Evolutionary conservation across 2,888 invertebrate genomes (phyloP).

Genomic region (Tethea ocularis): DNA sequence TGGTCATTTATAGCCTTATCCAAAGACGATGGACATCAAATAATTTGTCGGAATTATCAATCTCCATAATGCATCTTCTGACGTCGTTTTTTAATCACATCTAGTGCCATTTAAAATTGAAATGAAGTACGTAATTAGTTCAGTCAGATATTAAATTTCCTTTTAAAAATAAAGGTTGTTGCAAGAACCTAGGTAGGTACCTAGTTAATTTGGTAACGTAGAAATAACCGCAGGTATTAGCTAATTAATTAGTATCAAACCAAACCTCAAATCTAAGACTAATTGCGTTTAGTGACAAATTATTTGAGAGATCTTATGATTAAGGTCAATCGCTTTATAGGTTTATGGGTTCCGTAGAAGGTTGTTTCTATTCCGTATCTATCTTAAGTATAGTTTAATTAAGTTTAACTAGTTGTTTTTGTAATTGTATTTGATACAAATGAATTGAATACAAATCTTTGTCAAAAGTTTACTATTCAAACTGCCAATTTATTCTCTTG

Average conservation of each 20-base stretch:
- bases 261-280: too few relatives aligned
- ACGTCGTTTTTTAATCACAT: too few relatives aligned
- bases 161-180: too few relatives aligned
- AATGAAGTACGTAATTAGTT: too few relatives aligned
- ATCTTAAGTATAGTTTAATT: not conserved
- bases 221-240: not conserved
- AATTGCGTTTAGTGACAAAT: not conserved
- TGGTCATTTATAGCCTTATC: too few relatives aligned
- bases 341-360: not conserved
- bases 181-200: not conserved
- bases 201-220: not conserved
- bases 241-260: not conserved
- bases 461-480: not conserved
- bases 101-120: too few relatives aligned
- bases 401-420: not conserved
- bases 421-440: not conserved
- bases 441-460: not conserved
- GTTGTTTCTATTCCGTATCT: not conserved
- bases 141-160: not conserved
- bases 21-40: too few relatives aligned
- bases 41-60: too few relatives aligned
- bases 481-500: not conserved
- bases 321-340: slow-evolving; percentile 2
- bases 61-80: too few relatives aligned
- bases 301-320: not conserved